A percentile compares a stretch with the other conserved stretches of the same genome.
Conservation (phyloP, 2,797 vertebrate genomes). For the Lerista edwardsae region DNA sequence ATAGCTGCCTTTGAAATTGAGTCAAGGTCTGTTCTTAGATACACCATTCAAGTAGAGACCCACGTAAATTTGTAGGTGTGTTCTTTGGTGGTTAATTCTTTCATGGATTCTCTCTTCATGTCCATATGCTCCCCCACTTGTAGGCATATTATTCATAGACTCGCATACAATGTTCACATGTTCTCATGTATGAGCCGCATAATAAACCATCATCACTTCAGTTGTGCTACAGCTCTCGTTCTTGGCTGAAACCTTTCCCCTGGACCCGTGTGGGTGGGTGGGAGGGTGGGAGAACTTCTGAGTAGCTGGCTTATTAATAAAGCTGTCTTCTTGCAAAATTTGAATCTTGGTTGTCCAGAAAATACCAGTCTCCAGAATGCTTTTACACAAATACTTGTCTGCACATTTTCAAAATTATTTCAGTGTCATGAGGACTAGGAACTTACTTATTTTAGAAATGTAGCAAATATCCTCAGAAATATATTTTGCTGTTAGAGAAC, state of each 20-base stretch:
- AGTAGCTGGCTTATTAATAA: not conserved
- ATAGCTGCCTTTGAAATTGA: constrained; percentile 34
- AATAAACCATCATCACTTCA: not conserved
- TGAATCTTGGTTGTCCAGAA: too few relatives aligned
- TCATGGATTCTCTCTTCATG: not conserved
- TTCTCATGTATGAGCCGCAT: not conserved
- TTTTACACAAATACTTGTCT: not conserved
- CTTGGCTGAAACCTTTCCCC: not conserved
- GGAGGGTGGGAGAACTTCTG: not conserved
- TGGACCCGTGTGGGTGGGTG: too few relatives aligned
- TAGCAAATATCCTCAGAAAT: not conserved
- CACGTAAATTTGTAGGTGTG: not conserved
- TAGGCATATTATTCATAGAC: not conserved
- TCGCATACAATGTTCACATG: not conserved
- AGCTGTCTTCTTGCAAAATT: not conserved
- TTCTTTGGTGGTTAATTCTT: not conserved
- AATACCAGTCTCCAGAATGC: not conserved
- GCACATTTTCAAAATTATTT: not conserved
- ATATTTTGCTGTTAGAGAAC: not conserved
- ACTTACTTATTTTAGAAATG: not conserved
- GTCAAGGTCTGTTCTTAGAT: constrained; percentile 30
- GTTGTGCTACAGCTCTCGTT: not conserved
- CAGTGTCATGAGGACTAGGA: not conserved
- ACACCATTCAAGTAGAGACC: constrained; percentile 15
- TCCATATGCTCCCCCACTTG: not conserved